Evolutionary conservation across 2,888 invertebrate species (phyloP).

Genomic region (Sicus ferrugineus): DNA sequence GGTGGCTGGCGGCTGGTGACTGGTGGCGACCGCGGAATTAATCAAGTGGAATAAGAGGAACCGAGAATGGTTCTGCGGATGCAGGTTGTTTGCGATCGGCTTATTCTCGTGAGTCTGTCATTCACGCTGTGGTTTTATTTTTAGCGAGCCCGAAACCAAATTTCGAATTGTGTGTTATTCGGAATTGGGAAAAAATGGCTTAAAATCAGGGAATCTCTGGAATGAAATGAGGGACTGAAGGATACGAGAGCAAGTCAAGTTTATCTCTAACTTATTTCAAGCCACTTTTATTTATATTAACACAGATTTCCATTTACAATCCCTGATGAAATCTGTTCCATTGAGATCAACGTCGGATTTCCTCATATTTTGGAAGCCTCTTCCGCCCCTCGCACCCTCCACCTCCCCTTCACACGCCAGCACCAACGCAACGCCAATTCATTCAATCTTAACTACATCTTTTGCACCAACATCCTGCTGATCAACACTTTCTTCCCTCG

Average conservation of each 20-base stretch:
- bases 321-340: too few relatives aligned
- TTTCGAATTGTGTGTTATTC: too few relatives aligned
- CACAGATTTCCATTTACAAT: too few relatives aligned
- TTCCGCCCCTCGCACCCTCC: neutral
- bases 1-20: constrained; percentile 2
- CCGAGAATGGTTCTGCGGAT: constrained; percentile 27
- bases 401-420: neutral
- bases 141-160: too few relatives aligned
- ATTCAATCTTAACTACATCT: constrained; percentile 31
- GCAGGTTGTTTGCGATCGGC: constrained; percentile 9
- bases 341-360: too few relatives aligned
- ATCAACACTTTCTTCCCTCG: constrained; percentile 30
- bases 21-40: constrained; percentile 31
- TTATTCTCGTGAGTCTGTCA: neutral
- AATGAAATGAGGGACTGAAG: neutral
- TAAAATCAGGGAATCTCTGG: too few relatives aligned
- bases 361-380: neutral
- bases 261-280: too few relatives aligned
- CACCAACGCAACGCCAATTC: constrained; percentile 16
- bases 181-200: too few relatives aligned
- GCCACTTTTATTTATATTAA: too few relatives aligned
- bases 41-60: constrained; percentile 29
- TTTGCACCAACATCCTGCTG: constrained; percentile 32
- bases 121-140: neutral
- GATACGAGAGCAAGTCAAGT: neutral